Percentiles rank a stretch among this genome's conserved stretches.
These are phyloP conservation scores for Horisme vitalbata DNA, from an alignment of 2,888 invertebrate genomes.

Conservation along the genomic window DNA sequence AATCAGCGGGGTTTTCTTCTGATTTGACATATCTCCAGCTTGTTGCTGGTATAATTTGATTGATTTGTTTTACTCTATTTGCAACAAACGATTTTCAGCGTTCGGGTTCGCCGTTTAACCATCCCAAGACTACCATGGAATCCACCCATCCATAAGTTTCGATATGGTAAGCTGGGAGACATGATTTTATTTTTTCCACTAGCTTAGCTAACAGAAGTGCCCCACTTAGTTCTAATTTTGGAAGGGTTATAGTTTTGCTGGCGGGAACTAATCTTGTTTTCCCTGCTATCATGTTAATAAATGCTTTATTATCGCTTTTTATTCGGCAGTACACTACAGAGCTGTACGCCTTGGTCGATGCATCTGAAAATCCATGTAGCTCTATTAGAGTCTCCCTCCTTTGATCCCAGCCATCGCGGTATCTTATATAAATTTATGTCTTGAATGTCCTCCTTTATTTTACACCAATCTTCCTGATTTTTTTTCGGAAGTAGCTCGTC, in stretches of 20 bases:
- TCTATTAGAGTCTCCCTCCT: too few relatives aligned
- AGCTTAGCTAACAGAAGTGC: background rate
- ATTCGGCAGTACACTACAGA: background rate
- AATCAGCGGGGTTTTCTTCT: constrained; percentile 24
- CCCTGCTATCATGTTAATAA: background rate
- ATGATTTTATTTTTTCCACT: background rate
- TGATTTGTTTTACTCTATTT: constrained; percentile 19
- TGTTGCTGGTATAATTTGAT: constrained; percentile 7
- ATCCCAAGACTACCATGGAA: constrained; percentile 25
- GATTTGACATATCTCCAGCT: constrained; percentile 20
- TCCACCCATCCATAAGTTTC: constrained; percentile 9
- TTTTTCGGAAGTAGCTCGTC: too few relatives aligned
- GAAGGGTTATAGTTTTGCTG: constrained; percentile 1
- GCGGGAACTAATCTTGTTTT: constrained; percentile 7
- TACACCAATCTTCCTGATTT: too few relatives aligned
- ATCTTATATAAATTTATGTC: too few relatives aligned
- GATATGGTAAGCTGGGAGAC: background rate
- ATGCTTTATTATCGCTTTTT: too few relatives aligned
- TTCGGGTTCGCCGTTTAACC: constrained; percentile 22
- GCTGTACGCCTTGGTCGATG: too few relatives aligned
- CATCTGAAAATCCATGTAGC: too few relatives aligned
- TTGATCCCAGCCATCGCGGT: too few relatives aligned
- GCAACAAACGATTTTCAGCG: constrained; percentile 31
- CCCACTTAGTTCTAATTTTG: constrained; percentile 8
- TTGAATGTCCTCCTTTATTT: too few relatives aligned